These are phyloP conservation scores for Tyto alba DNA, from an alignment of 2,113 vertebrate genomes.

Conservation along the genomic window DNA sequence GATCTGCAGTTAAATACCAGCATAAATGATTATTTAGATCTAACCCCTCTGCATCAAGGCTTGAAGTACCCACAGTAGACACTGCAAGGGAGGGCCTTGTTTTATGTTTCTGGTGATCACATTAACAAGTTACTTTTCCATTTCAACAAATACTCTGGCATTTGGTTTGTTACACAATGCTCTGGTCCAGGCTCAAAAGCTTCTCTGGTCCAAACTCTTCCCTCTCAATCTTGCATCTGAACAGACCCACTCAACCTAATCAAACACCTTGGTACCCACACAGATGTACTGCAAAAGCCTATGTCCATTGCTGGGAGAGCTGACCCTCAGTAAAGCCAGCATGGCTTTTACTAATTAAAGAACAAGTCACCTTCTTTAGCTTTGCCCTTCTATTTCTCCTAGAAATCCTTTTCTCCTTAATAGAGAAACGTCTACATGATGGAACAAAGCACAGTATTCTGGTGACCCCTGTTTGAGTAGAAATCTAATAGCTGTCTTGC, in stretches of 20 bases:
- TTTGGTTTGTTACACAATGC: not conserved
- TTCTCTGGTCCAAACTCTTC: not conserved
- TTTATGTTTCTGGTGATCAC: not conserved
- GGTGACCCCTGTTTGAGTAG: not conserved
- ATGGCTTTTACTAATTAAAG: not conserved
- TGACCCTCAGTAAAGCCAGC: not conserved
- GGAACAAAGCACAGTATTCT: not conserved
- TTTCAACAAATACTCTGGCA: not conserved
- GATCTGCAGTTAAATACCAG: not conserved
- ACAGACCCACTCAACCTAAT: not conserved
- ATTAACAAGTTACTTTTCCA: not conserved
- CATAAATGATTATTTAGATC: conserved; percentile 1
- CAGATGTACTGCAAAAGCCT: not conserved
- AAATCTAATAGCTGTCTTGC: not conserved
- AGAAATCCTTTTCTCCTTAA: not conserved
- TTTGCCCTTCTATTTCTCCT: not conserved
- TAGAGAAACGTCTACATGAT: not conserved
- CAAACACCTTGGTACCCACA: not conserved
- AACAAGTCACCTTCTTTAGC: not conserved
- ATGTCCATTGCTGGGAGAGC: not conserved
- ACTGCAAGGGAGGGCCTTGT: not conserved
- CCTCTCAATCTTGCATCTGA: not conserved
- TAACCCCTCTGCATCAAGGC: not conserved
- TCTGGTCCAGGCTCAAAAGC: not conserved
- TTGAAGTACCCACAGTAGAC: not conserved